phyloP scores from a whole-genome alignment of 1,140 invertebrate genomes.

The Penaeus vannamei region DNA sequence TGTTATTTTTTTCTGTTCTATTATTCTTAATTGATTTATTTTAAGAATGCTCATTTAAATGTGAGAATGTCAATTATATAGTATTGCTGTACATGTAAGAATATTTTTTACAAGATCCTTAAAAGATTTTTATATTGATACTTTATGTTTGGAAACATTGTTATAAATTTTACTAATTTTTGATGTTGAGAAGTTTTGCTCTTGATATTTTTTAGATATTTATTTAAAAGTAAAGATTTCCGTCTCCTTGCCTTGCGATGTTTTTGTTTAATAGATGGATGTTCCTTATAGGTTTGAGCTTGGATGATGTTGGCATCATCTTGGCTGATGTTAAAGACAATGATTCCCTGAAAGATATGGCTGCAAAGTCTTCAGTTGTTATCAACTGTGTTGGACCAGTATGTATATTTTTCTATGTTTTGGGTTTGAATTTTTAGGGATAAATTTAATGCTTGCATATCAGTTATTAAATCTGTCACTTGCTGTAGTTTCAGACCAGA shows the following conservation, averaged over 20 bases:
- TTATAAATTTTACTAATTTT: background rate
- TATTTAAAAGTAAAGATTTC: background rate
- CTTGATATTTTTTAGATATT: background rate
- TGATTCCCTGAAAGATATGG: conserved; percentile 83
- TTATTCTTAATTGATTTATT: background rate
- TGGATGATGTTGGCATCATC: conserved; percentile 80
- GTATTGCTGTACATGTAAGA: too few species aligned
- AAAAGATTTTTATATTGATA: background rate
- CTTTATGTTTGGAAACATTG: background rate
- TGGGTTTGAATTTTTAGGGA: background rate
- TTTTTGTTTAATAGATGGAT: background rate
- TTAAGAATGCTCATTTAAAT: background rate
- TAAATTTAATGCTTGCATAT: background rate
- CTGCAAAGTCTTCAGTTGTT: conserved; percentile 80
- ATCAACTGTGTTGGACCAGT: conserved; percentile 90
- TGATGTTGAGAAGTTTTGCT: background rate
- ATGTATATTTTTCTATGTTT: conserved; percentile 63
- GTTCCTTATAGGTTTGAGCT: conserved; percentile 56
- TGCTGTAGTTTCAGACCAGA: background rate
- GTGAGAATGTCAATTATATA: too few species aligned
- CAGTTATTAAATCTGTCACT: background rate
- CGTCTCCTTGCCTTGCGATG: background rate
- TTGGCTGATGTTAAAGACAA: conserved; percentile 84
- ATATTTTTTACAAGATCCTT: background rate
- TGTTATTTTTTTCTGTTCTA: background rate